Evolutionary conservation across 2,888 invertebrate genomes (phyloP).

Genomic region (Eupithecia tripunctaria): DNA sequence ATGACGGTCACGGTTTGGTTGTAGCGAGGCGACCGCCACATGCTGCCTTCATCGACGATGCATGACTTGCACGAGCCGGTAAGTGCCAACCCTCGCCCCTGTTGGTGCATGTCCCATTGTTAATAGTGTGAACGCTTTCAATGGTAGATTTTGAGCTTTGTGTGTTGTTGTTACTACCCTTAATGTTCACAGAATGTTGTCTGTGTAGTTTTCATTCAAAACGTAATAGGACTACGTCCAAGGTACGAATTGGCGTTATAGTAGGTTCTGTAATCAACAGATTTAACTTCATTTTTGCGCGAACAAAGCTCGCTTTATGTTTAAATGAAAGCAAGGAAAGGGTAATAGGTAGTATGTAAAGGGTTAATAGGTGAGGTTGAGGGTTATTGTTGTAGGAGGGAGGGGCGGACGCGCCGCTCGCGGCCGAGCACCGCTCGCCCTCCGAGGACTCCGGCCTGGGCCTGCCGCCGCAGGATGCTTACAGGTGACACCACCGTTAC

Average conservation of each 20-base stretch:
- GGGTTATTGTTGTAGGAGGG: slow-evolving; percentile 85
- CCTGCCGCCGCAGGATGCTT: slow-evolving; percentile 90
- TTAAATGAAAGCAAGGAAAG: slow-evolving; percentile 19
- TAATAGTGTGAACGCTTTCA: slow-evolving; percentile 65
- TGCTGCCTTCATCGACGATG: slow-evolving; percentile 84
- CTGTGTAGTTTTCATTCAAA: slow-evolving; percentile 38
- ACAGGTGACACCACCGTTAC: slow-evolving; percentile 84
- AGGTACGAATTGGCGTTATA: slow-evolving; percentile 22
- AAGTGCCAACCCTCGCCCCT: slow-evolving; percentile 67
- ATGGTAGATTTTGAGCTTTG: slow-evolving; percentile 61
- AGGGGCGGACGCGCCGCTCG: slow-evolving; percentile 84
- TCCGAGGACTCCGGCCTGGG: slow-evolving; percentile 98
- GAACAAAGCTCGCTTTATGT: slow-evolving; percentile 11
- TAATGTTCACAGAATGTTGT: slow-evolving; percentile 36
- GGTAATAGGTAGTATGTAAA: slow-evolving; percentile 40
- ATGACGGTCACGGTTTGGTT: slow-evolving; percentile 71
- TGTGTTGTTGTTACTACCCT: slow-evolving; percentile 44
- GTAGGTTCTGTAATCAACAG: slow-evolving; percentile 11
- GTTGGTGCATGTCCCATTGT: slow-evolving; percentile 58
- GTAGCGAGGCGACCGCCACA: slow-evolving; percentile 83
- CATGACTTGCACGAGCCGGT: slow-evolving; percentile 85
- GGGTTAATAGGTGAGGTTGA: slow-evolving; percentile 73
- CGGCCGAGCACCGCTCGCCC: slow-evolving; percentile 91
- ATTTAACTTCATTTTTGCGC: slow-evolving; percentile 14
- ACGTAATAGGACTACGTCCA: slow-evolving; percentile 23